Conservation (phyloP, 2,888 invertebrate genomes). For the Eulithis prunata region DNA sequence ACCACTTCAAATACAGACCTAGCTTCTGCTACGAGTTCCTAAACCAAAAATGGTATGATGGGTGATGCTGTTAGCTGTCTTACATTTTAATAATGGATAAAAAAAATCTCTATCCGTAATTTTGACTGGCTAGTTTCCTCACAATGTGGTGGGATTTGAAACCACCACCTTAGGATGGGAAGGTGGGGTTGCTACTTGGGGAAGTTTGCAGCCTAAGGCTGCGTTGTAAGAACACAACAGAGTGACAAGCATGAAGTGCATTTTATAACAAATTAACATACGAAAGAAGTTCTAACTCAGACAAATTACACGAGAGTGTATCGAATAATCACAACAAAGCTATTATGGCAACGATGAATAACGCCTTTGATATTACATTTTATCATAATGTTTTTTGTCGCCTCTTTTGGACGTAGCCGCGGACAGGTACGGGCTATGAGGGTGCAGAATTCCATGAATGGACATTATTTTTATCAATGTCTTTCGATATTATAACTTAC, state of each 20-base stretch:
- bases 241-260: conserved; percentile 62
- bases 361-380: conserved; percentile 77
- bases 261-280: conserved; percentile 56
- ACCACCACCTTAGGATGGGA: too few relatives aligned
- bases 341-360: conserved; percentile 80
- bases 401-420: conserved; percentile 80
- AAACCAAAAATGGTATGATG: neutral
- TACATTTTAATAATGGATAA: too few relatives aligned
- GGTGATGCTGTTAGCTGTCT: neutral
- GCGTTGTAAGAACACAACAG: conserved; percentile 5
- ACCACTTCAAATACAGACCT: conserved; percentile 28
- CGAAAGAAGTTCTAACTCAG: conserved; percentile 53
- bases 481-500: conserved; percentile 45
- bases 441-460: conserved; percentile 84
- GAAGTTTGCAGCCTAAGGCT: neutral
- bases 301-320: conserved; percentile 71
- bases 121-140: too few relatives aligned
- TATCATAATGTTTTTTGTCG: conserved; percentile 82
- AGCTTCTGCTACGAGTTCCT: neutral
- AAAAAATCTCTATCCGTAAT: too few relatives aligned
- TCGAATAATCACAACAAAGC: conserved; percentile 81
- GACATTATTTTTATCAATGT: conserved; percentile 52
- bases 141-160: too few relatives aligned
- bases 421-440: conserved; percentile 81
- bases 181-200: too few relatives aligned